Percentiles rank a stretch among this genome's conserved stretches.
phyloP scores from a whole-genome alignment of 1,140 invertebrate genomes.

The Habropoda laboriosa region DNA sequence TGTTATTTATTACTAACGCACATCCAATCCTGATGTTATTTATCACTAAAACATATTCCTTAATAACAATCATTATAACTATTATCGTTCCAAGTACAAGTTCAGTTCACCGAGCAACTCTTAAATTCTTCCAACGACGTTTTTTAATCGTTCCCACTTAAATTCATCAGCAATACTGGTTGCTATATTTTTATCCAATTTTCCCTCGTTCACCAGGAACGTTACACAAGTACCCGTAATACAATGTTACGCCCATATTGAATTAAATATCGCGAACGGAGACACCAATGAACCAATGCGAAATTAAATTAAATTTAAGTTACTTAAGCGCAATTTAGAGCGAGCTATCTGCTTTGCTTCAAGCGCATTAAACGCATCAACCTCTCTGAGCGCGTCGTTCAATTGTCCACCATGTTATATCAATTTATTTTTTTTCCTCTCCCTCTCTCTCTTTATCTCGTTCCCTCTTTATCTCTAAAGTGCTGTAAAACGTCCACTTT shows the following conservation, averaged over 20 bases:
- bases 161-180: neutral
- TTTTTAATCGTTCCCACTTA: neutral
- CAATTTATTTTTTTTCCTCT: neutral
- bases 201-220: neutral
- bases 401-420: constrained; percentile 33
- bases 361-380: constrained; percentile 42
- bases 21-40: too few species aligned
- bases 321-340: constrained; percentile 50
- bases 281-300: constrained; percentile 49
- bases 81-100: too few species aligned
- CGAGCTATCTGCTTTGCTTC: constrained; percentile 47
- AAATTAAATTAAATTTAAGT: constrained; percentile 54
- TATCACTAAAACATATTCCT: too few species aligned
- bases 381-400: constrained; percentile 38
- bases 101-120: neutral
- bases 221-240: constrained; percentile 29
- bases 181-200: constrained; percentile 31
- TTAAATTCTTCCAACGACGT: too few species aligned
- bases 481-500: constrained; percentile 23
- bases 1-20: too few species aligned
- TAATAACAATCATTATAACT: too few species aligned
- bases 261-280: constrained; percentile 46
- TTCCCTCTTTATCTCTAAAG: neutral
- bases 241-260: constrained; percentile 47
- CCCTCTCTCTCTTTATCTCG: neutral